Percentiles rank a stretch among this genome's conserved stretches.
Conservation (phyloP, 2,113 vertebrate genomes). For the Eulemur rufifrons region DNA sequence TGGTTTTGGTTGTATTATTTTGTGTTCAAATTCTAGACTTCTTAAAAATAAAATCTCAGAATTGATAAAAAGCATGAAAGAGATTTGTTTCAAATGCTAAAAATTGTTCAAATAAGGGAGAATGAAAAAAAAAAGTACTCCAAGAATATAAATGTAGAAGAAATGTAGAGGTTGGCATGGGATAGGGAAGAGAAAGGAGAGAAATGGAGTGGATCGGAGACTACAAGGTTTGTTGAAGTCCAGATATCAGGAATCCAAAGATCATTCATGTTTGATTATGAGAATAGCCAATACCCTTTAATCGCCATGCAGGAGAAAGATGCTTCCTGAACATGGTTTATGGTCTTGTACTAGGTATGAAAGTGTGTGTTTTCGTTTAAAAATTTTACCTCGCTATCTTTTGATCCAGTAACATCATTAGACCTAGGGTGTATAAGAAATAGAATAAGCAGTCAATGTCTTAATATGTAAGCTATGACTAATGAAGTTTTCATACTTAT, state of each 20-base stretch:
- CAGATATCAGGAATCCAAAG: not conserved
- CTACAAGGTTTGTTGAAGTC: not conserved
- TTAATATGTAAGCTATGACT: not conserved
- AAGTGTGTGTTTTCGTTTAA: not conserved
- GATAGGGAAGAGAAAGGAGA: not conserved
- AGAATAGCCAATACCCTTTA: not conserved
- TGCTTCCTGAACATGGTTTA: not conserved
- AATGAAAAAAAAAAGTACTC: not conserved
- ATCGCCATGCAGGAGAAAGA: not conserved
- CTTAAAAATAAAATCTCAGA: not conserved
- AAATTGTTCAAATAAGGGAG: not conserved
- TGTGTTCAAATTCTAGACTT: not conserved
- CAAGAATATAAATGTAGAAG: not conserved
- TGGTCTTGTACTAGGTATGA: not conserved
- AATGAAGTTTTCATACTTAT: not conserved
- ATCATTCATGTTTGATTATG: not conserved
- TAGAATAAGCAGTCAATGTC: not conserved
- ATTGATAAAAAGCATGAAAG: not conserved
- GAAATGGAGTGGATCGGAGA: not conserved
- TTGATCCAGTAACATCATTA: not conserved
- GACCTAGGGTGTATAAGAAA: not conserved
- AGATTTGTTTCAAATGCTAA: not conserved
- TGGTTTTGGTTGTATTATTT: not conserved
- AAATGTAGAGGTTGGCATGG: not conserved
- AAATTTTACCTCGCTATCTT: not conserved